Percentiles rank a stretch among this genome's conserved stretches.
These are phyloP conservation scores for Indri indri DNA, from an alignment of 2,113 vertebrate genomes.

Conservation along the genomic window DNA sequence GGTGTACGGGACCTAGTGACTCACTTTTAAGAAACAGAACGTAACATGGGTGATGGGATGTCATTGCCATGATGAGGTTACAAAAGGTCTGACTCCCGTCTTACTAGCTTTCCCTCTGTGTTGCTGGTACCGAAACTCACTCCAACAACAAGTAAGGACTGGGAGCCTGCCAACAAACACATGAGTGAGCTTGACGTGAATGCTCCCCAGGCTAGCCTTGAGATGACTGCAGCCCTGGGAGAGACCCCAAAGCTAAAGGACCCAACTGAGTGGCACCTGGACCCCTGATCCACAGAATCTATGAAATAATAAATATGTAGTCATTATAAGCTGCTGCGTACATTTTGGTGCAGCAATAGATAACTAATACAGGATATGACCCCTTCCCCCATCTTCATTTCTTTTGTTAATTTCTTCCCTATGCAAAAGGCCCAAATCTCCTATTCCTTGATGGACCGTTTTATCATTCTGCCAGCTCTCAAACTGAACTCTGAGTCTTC, in stretches of 20 bases:
- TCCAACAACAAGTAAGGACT: background rate
- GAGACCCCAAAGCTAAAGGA: background rate
- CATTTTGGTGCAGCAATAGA: background rate
- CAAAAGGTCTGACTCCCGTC: background rate
- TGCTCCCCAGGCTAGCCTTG: background rate
- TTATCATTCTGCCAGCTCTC: background rate
- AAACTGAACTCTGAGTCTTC: background rate
- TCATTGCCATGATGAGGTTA: background rate
- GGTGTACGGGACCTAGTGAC: background rate
- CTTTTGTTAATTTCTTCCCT: background rate
- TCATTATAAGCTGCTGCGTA: background rate
- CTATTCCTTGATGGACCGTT: background rate
- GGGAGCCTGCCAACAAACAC: background rate
- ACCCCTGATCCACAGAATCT: background rate
- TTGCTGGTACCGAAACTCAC: background rate
- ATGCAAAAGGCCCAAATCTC: background rate
- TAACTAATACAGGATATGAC: background rate
- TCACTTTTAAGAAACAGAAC: background rate
- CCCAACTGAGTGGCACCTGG: background rate
- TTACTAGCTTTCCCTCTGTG: background rate
- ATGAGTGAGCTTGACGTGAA: background rate
- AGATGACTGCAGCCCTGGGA: rapidly evolving
- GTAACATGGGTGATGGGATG: background rate
- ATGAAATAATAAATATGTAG: background rate
- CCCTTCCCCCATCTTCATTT: background rate